Percentiles rank a stretch among this genome's conserved stretches.
Evolutionary conservation across 2,888 invertebrate species (phyloP).

Genomic region (Lacanobia oleracea): DNA sequence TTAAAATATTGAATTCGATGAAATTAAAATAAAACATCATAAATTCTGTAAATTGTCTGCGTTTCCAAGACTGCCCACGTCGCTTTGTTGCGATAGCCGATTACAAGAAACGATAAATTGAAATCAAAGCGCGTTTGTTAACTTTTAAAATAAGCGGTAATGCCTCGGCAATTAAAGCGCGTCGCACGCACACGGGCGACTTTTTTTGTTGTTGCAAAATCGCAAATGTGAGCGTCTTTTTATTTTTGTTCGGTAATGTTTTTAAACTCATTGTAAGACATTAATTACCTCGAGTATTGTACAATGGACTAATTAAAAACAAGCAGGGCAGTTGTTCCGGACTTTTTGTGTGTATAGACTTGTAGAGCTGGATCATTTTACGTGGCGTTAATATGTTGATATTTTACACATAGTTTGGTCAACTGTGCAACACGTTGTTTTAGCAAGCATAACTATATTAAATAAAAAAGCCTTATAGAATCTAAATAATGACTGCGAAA

Average conservation of each 20-base stretch:
- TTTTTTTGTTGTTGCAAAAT: conserved; percentile 50
- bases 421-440: background rate
- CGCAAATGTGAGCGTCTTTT: conserved; percentile 17
- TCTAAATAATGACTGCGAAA: background rate
- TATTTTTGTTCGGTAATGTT: conserved; percentile 27
- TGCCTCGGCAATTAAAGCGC: conserved; percentile 57
- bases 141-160: conserved; percentile 59
- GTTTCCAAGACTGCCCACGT: conserved; percentile 60
- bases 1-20: background rate
- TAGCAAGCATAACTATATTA: background rate
- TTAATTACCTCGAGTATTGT: conserved; percentile 10
- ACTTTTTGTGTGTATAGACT: background rate
- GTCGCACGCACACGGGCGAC: conserved; percentile 37
- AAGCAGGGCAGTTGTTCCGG: background rate
- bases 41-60: conserved; percentile 18
- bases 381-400: too few relatives aligned
- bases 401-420: too few relatives aligned
- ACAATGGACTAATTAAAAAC: conserved; percentile 27
- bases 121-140: conserved; percentile 59
- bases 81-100: conserved; percentile 42
- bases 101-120: conserved; percentile 65
- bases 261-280: conserved; percentile 21
- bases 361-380: too few relatives aligned
- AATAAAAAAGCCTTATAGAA: background rate
- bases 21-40: conserved; percentile 5